Base-by-base conservation (phyloP, 2,888 invertebrate genomes). In the Digitonthophagus gazella region DNA sequence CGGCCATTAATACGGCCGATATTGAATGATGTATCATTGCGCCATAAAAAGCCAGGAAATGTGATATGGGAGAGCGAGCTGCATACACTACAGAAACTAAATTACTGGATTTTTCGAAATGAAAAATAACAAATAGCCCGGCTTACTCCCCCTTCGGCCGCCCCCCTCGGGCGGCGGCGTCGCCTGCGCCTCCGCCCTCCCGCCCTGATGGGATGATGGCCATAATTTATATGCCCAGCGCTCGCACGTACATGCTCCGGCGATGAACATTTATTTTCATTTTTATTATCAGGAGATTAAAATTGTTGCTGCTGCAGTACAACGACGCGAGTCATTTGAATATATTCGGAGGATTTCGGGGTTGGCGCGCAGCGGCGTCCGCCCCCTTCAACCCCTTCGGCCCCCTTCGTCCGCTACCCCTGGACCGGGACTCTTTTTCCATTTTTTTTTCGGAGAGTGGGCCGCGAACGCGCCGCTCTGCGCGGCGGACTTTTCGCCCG, bases 21-120 rank as follows among this genome's bases (percentile, higher is more conserved):
- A 83, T 83, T 83, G 83, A 83, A 83, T 83, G 83, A 83, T 83
- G 83, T 82, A 83, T 83, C 83, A 83, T 83, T 82, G 83, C 81
- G 82, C 82, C 80, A 82, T 82, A 83, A 83, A 83, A 83, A 82
- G 82, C 80, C 83, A 83, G 83, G 83, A 83, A 83, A 83, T 83
- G 83, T 81, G 83, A 83, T 83, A 83, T 80, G 82, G 81, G 81
- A 80, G 76, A 74, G 70, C 70, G 69, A 67, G 76, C 79, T 77
- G 78, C 76, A 75, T 78, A 79, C 80, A 80, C 81, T 82, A 81
- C 80, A 82, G 81, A 82, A 82, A 83, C 83, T 83, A 83, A 83
- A 82, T 83, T 83, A 82, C 83, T 81, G 83, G 82, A 83, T 83
- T 83, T 83, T 82, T 81, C 82, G 81, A 82, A 83, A 83, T 82